phyloP scores from a whole-genome alignment of 2,113 vertebrate genomes.

The Collichthys lucidus region DNA sequence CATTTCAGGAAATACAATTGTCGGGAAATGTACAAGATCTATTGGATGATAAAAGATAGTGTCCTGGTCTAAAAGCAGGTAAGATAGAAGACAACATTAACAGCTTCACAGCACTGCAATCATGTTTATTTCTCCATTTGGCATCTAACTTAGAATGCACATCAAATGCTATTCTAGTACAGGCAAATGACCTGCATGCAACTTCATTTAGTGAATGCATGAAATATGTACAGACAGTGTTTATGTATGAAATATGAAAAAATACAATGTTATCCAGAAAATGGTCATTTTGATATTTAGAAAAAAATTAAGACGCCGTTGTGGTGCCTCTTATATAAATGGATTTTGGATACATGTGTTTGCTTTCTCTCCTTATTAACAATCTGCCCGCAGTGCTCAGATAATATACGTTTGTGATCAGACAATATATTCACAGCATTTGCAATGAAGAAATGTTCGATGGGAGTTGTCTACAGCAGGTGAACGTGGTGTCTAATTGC shows the following conservation, averaged over 20 bases:
- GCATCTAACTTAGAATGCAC: slow-evolving; percentile 52
- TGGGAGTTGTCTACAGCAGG: slow-evolving; percentile 16
- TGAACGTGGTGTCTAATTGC: slow-evolving; percentile 50
- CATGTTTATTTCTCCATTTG: slow-evolving; percentile 57
- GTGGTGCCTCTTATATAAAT: slow-evolving; percentile 11
- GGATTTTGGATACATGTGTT: slow-evolving; percentile 11
- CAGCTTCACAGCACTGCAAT: slow-evolving; percentile 40
- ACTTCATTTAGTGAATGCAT: slow-evolving; percentile 44
- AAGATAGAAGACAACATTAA: slow-evolving; percentile 40
- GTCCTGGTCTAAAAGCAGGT: slow-evolving; percentile 30
- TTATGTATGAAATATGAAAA: slow-evolving; percentile 51
- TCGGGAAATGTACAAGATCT: slow-evolving; percentile 43
- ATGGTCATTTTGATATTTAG: slow-evolving; percentile 13
- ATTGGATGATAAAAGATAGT: slow-evolving; percentile 17
- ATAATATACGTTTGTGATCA: slow-evolving; percentile 38
- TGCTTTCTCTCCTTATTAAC: slow-evolving; percentile 16
- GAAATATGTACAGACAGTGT: slow-evolving; percentile 44
- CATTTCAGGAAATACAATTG: slow-evolving; percentile 41
- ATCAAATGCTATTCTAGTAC: slow-evolving; percentile 65
- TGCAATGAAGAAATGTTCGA: slow-evolving; percentile 16
- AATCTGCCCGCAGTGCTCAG: slow-evolving; percentile 25
- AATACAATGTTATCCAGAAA: slow-evolving; percentile 42
- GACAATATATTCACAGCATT: slow-evolving; percentile 38
- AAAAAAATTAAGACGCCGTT: neutral
- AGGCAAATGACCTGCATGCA: slow-evolving; percentile 77